Percentiles rank a stretch among this genome's conserved stretches.
These are phyloP conservation scores for Hyperopisus bebe DNA, from an alignment of 2,113 vertebrate genomes.

Conservation along the genomic window DNA sequence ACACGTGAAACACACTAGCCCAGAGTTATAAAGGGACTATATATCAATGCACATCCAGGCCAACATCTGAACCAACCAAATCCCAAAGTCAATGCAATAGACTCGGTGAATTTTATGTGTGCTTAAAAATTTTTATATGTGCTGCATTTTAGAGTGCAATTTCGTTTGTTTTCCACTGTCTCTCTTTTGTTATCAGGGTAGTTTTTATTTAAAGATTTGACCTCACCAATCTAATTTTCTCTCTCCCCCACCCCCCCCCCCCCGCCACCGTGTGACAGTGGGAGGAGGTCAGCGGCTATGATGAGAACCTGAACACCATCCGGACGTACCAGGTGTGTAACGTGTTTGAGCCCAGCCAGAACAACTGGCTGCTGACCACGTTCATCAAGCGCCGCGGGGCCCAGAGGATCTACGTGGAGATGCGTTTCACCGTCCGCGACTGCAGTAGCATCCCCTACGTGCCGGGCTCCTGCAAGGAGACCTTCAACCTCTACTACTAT, in stretches of 20 bases:
- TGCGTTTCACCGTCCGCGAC: conserved; percentile 95
- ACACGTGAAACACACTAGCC: not conserved
- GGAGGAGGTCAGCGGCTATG: conserved; percentile 96
- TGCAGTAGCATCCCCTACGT: conserved; percentile 96
- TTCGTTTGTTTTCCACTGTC: not conserved
- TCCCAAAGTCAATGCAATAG: not conserved
- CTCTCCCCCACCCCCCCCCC: too few relatives aligned
- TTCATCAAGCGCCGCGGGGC: conserved; percentile 85
- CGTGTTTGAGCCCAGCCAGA: conserved; percentile 96
- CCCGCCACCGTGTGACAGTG: conserved; percentile 59
- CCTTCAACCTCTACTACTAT: conserved; percentile 97
- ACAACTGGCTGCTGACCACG: conserved; percentile 97
- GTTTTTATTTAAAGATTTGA: not conserved
- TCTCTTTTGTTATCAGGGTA: not conserved
- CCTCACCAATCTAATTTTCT: not conserved
- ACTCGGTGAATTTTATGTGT: not conserved
- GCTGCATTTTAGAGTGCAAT: not conserved
- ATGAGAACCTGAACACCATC: conserved; percentile 95
- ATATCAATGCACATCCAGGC: not conserved
- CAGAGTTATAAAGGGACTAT: not conserved
- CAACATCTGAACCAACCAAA: not conserved
- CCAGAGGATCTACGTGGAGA: conserved; percentile 92
- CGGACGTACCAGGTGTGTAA: conserved; percentile 98
- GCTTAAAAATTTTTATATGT: not conserved
- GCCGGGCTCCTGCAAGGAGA: conserved; percentile 96